A percentile compares a stretch with the other conserved stretches of the same genome.
Conservation (phyloP, 2,888 invertebrate genomes). For the Drosophila acutilabella region DNA sequence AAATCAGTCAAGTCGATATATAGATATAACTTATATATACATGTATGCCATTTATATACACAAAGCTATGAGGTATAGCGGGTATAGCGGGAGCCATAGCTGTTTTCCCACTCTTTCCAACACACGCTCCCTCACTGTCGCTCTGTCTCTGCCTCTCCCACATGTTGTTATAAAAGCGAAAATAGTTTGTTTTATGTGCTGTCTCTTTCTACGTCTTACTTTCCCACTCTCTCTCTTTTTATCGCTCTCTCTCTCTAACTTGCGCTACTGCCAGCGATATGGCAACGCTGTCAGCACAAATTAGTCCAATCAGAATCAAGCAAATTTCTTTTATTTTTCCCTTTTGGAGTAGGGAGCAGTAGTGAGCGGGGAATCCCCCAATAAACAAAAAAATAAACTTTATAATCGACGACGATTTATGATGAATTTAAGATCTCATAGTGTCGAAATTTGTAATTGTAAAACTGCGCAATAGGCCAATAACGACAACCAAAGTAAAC, state of each 20-base stretch:
- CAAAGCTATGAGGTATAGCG: slow-evolving; percentile 18
- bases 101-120: slow-evolving; percentile 12
- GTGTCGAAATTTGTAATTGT: slow-evolving; percentile 56
- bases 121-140: neutral
- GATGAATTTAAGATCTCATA: slow-evolving; percentile 41
- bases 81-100: slow-evolving; percentile 21
- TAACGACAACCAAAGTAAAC: slow-evolving; percentile 40
- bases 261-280: neutral
- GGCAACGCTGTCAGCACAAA: slow-evolving; percentile 8
- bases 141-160: too few relatives aligned
- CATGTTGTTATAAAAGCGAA: too few relatives aligned
- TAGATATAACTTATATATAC: slow-evolving; percentile 3
- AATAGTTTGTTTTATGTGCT: neutral
- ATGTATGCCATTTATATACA: slow-evolving; percentile 27
- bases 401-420: slow-evolving; percentile 7
- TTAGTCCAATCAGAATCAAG: slow-evolving; percentile 14
- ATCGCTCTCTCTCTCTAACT: neutral
- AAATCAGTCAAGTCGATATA: slow-evolving; percentile 32
- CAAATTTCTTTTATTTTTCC: slow-evolving; percentile 6
- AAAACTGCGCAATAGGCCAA: slow-evolving; percentile 61
- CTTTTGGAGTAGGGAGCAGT: neutral
- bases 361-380: neutral
- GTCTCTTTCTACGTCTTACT: neutral
- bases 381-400: neutral
- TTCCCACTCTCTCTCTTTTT: neutral